phyloP scores from a whole-genome alignment of 2,113 vertebrate genomes.

The Pterocles burchelli region DNA sequence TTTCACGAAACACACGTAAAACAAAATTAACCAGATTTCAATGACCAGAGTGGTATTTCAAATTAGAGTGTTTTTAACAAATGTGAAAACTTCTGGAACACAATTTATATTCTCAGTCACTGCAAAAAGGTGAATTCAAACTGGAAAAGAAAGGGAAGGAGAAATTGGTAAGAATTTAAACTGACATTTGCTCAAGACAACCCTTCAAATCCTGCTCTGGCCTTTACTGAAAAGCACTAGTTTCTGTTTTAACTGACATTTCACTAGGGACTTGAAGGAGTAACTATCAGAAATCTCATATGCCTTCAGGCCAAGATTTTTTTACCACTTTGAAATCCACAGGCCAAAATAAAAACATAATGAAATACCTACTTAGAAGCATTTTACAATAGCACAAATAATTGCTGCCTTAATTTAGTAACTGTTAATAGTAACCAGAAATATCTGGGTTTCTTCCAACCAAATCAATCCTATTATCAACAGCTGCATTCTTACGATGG shows the following conservation, averaged over 20 bases:
- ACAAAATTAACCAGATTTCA: neutral
- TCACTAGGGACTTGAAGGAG: neutral
- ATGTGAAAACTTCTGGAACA: neutral
- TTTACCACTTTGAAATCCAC: neutral
- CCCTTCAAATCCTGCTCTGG: neutral
- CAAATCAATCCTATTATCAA: neutral
- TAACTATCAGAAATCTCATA: neutral
- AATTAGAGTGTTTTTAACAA: neutral
- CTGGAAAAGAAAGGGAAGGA: neutral
- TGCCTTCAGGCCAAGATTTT: neutral
- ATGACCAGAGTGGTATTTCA: neutral
- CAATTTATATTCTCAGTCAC: neutral
- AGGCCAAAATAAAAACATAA: neutral
- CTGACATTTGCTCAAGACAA: neutral
- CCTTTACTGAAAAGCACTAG: neutral
- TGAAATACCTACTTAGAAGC: neutral
- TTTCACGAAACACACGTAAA: neutral
- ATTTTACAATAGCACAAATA: neutral
- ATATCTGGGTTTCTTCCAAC: neutral
- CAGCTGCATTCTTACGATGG: neutral
- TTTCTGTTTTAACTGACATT: conserved; percentile 9
- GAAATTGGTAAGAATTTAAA: neutral
- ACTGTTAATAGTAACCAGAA: neutral
- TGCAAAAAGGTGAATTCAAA: neutral
- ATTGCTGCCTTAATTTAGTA: neutral